Conservation (phyloP, 2,888 invertebrate genomes). For the Luperina nickerlii region DNA sequence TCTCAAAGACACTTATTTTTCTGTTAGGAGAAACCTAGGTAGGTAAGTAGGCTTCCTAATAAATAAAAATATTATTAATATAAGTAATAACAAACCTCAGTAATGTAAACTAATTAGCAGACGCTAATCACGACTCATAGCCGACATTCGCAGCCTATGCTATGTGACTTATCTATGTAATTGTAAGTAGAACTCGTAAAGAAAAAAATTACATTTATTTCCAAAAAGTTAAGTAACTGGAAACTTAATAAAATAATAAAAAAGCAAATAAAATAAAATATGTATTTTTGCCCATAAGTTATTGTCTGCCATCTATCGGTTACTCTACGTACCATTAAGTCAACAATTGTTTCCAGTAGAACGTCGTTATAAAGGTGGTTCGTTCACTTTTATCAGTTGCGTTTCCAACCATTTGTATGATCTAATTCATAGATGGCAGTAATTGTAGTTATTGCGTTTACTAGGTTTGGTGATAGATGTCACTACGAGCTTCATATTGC, state of each 20-base stretch:
- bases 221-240: neutral
- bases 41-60: neutral
- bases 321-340: slow-evolving; percentile 3
- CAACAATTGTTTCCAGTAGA: neutral
- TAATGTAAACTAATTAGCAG: slow-evolving; percentile 19
- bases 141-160: neutral
- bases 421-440: slow-evolving; percentile 44
- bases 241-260: neutral
- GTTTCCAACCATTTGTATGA: neutral
- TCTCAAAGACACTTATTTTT: neutral
- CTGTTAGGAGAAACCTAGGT: neutral
- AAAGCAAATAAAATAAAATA: neutral
- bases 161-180: neutral
- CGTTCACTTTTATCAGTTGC: neutral
- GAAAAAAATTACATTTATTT: neutral
- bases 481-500: neutral
- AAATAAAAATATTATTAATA: too few relatives aligned
- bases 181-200: neutral
- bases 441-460: neutral
- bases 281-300: too few relatives aligned
- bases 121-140: slow-evolving; percentile 19
- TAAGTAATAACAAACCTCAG: neutral
- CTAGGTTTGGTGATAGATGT: slow-evolving; percentile 19
- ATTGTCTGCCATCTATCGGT: slow-evolving; percentile 46
- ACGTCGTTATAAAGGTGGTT: neutral